These are phyloP conservation scores for Trogon melanurus DNA, from an alignment of 2,113 vertebrate genomes.

Conservation along the genomic window DNA sequence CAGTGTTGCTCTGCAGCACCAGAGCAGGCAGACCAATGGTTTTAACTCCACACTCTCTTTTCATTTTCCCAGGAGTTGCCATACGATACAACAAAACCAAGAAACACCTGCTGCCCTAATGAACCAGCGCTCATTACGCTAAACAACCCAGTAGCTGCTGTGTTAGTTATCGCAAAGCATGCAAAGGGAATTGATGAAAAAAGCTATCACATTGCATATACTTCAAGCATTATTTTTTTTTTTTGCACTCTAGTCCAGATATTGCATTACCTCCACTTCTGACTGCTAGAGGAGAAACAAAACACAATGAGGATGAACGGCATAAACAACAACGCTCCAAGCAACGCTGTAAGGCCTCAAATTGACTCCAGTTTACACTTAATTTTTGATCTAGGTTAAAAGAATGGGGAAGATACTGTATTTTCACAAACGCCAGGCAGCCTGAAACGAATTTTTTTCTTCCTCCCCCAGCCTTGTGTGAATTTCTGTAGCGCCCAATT, in stretches of 20 bases:
- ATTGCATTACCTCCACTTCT: background rate
- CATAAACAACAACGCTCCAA: background rate
- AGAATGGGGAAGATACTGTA: rapidly evolving
- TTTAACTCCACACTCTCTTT: background rate
- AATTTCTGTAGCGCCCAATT: background rate
- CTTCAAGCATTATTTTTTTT: background rate
- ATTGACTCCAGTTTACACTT: background rate
- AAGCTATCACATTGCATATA: background rate
- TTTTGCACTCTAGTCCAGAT: background rate
- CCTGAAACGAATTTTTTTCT: background rate
- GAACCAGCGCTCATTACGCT: background rate
- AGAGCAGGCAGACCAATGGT: background rate
- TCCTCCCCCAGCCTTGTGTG: background rate
- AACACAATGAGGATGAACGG: background rate
- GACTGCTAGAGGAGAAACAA: background rate
- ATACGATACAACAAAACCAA: background rate
- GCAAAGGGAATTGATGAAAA: background rate
- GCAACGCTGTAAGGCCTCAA: background rate
- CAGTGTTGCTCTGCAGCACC: background rate
- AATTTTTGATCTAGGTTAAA: background rate
- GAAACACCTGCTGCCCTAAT: slow-evolving; percentile 22
- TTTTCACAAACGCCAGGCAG: background rate
- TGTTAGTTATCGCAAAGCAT: background rate
- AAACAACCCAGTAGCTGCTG: background rate
- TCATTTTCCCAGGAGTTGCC: background rate